These are phyloP conservation scores for Guaruba guarouba DNA, from an alignment of 2,113 vertebrate genomes.

Conservation along the genomic window DNA sequence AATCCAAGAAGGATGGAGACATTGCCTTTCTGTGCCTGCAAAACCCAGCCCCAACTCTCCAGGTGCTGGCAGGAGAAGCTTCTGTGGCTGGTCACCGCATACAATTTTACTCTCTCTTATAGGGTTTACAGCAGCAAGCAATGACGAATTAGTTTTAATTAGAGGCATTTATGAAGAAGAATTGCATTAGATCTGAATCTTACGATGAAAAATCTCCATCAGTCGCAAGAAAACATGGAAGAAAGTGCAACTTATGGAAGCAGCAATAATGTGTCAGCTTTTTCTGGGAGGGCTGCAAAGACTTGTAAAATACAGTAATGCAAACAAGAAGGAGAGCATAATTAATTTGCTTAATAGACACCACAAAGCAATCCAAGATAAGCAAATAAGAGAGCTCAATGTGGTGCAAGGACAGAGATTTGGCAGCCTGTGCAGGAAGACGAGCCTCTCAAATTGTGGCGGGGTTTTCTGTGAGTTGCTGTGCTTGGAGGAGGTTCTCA, in stretches of 20 bases:
- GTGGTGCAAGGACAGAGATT: background rate
- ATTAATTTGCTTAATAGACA: background rate
- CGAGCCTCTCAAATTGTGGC: background rate
- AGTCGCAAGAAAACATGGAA: accelerated
- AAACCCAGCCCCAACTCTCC: background rate
- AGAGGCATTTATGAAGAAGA: background rate
- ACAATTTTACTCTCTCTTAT: background rate
- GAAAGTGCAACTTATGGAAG: background rate
- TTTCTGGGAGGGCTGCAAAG: background rate
- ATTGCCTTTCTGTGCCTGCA: background rate
- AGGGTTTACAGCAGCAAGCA: background rate
- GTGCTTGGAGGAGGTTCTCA: background rate
- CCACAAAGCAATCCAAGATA: background rate
- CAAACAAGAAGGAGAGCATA: background rate
- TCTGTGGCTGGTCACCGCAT: accelerated
- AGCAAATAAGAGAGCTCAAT: background rate
- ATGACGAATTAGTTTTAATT: background rate
- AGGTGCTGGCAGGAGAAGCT: background rate
- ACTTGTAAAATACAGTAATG: background rate
- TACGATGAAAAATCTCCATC: background rate
- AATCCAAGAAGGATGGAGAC: background rate
- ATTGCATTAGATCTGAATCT: background rate
- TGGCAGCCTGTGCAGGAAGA: background rate
- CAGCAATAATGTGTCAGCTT: background rate
- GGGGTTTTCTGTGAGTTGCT: background rate